Conservation (phyloP, 2,888 invertebrate species). For the Macrophya alboannulata region DNA sequence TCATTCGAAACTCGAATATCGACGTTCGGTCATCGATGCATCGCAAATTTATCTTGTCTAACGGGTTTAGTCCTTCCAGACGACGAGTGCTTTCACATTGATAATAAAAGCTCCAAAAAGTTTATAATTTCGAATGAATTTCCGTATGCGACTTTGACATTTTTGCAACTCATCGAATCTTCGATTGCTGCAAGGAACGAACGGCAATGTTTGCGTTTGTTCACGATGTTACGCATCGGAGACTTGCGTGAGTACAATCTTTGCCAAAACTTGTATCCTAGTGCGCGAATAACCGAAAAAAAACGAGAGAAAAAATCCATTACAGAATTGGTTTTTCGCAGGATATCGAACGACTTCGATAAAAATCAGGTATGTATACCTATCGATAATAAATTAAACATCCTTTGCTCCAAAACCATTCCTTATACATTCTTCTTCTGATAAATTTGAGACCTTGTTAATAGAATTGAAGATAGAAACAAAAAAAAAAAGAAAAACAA, state of each 20-base stretch:
- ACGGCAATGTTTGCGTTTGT: neutral
- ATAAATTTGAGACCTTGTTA: neutral
- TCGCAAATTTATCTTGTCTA: neutral
- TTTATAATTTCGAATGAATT: neutral
- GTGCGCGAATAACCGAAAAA: neutral
- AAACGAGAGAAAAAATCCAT: neutral
- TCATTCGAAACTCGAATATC: neutral
- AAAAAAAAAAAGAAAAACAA: neutral
- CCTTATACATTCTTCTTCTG: neutral
- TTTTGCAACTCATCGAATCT: neutral
- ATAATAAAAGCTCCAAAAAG: neutral
- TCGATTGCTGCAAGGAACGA: neutral
- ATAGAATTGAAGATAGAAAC: neutral
- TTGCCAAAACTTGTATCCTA: neutral
- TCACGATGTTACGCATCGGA: neutral
- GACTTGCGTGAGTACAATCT: conserved; percentile 13
- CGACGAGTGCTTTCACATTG: neutral
- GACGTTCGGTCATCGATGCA: conserved; percentile 1
- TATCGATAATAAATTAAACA: conserved; percentile 11
- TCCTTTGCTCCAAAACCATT: neutral
- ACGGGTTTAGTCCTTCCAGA: neutral
- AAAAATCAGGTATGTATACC: neutral
- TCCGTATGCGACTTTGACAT: neutral
- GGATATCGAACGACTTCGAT: neutral
- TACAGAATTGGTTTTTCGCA: neutral